phyloP scores from a whole-genome alignment of 2,888 invertebrate genomes.

The Helicoverpa assulta region DNA sequence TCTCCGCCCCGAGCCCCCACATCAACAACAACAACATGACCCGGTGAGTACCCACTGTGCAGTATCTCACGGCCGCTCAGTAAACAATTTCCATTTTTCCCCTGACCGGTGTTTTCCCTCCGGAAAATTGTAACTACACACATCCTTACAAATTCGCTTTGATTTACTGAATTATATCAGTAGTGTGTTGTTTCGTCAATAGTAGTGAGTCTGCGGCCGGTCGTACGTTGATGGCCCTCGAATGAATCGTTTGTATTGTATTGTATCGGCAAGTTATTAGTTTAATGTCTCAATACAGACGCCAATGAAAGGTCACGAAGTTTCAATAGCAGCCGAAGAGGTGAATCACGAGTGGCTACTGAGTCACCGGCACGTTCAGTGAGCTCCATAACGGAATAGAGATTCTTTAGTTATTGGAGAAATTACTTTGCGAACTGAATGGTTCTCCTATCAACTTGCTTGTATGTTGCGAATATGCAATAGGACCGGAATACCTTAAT shows the following conservation, averaged over 20 bases:
- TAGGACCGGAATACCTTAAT: constrained; percentile 32
- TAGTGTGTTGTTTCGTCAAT: constrained; percentile 46
- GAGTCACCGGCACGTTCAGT: constrained; percentile 63
- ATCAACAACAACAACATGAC: constrained; percentile 64
- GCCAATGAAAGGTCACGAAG: constrained; percentile 67
- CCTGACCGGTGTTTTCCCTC: constrained; percentile 70
- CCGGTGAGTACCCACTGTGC: constrained; percentile 69
- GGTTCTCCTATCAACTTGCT: neutral
- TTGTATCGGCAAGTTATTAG: constrained; percentile 58
- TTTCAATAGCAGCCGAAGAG: constrained; percentile 61
- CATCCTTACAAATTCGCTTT: constrained; percentile 55
- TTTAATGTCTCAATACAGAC: constrained; percentile 59
- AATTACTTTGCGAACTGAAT: constrained; percentile 5
- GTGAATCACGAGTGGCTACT: constrained; percentile 68
- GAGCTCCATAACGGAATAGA: constrained; percentile 20
- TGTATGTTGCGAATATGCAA: neutral
- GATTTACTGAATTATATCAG: constrained; percentile 52
- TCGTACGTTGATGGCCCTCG: constrained; percentile 53
- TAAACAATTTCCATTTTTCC: constrained; percentile 56
- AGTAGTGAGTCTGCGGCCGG: constrained; percentile 46
- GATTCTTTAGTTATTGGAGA: constrained; percentile 5
- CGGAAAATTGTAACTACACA: constrained; percentile 69
- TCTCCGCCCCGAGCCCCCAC: constrained; percentile 53
- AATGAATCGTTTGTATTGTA: constrained; percentile 56
- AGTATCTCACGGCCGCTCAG: neutral